Evolutionary conservation across 2,888 invertebrate species (phyloP).

Genomic region (Synergus japonicus): DNA sequence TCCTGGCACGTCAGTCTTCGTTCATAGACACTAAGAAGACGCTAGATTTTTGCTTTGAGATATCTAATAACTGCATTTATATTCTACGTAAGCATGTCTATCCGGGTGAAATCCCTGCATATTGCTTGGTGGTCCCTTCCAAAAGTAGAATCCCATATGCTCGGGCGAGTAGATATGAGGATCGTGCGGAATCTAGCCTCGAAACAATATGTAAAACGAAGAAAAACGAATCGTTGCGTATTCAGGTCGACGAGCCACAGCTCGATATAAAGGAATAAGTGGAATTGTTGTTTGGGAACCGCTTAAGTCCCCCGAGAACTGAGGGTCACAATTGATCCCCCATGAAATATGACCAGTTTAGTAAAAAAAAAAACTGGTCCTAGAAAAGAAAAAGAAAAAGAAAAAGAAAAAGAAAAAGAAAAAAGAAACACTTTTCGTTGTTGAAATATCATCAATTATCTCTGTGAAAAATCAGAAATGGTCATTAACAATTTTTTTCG

Average conservation of each 20-base stretch:
- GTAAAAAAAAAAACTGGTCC: constrained; percentile 11
- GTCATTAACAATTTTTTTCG: neutral
- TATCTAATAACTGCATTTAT: constrained; percentile 72
- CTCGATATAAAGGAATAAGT: constrained; percentile 53
- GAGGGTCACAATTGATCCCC: constrained; percentile 41
- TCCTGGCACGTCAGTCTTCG: constrained; percentile 25
- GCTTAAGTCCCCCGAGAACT: constrained; percentile 45
- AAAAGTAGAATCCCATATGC: constrained; percentile 61
- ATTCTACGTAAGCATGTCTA: constrained; percentile 65
- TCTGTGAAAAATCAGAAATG: neutral
- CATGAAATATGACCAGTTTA: constrained; percentile 34
- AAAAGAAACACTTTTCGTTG: neutral
- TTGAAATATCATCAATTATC: neutral
- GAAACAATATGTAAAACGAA: constrained; percentile 67
- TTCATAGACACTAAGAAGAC: constrained; percentile 20
- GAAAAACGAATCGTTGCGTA: constrained; percentile 54
- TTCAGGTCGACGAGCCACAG: constrained; percentile 50
- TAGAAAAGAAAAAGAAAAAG: neutral
- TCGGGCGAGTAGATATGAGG: constrained; percentile 45
- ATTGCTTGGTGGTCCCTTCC: constrained; percentile 59
- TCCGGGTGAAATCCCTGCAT: constrained; percentile 62
- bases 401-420: neutral
- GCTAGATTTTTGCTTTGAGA: constrained; percentile 27
- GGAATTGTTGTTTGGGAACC: constrained; percentile 56
- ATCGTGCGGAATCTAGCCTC: constrained; percentile 49